Evolutionary conservation across 2,888 invertebrate genomes (phyloP).

Genomic region (Caenorhabditis sp.): DNA sequence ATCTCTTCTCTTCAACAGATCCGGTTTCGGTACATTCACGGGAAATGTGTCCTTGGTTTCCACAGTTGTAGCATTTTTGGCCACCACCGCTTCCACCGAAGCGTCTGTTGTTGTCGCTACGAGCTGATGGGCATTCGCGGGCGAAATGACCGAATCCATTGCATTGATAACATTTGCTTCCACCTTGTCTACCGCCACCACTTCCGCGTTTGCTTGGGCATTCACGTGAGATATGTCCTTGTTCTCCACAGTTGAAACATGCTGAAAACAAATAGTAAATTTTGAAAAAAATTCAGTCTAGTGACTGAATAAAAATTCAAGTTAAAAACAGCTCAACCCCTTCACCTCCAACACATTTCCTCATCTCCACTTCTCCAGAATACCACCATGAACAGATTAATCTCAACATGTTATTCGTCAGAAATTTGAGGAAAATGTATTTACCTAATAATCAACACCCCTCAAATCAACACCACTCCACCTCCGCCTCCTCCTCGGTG

Average conservation of each 20-base stretch:
- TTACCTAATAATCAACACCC: conserved; percentile 45
- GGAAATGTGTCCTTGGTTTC: conserved; percentile 61
- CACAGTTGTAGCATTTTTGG: conserved; percentile 65
- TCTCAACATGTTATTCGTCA: conserved; percentile 22
- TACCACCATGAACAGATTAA: conserved; percentile 12
- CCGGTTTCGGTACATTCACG: conserved; percentile 62
- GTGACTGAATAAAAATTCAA: not conserved
- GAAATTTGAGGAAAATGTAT: conserved; percentile 35
- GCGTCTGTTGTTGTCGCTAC: conserved; percentile 24
- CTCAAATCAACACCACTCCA: conserved; percentile 45
- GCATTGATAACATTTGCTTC: conserved; percentile 48
- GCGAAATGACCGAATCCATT: conserved; percentile 65
- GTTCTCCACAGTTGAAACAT: conserved; percentile 62
- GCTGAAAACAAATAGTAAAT: conserved; percentile 33
- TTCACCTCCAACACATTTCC: conserved; percentile 29
- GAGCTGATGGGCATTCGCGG: conserved; percentile 62
- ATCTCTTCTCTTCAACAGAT: conserved; percentile 76
- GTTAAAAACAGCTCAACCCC: conserved; percentile 5
- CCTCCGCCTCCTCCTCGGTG: conserved; percentile 41
- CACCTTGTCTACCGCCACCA: conserved; percentile 39
- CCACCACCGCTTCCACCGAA: conserved; percentile 41
- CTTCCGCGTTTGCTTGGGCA: conserved; percentile 51
- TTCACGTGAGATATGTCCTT: conserved; percentile 67
- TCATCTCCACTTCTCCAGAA: conserved; percentile 38
- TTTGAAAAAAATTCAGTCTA: conserved; percentile 1